phyloP scores from a whole-genome alignment of 2,888 invertebrate species.

The Torymus aiolomorphi region DNA sequence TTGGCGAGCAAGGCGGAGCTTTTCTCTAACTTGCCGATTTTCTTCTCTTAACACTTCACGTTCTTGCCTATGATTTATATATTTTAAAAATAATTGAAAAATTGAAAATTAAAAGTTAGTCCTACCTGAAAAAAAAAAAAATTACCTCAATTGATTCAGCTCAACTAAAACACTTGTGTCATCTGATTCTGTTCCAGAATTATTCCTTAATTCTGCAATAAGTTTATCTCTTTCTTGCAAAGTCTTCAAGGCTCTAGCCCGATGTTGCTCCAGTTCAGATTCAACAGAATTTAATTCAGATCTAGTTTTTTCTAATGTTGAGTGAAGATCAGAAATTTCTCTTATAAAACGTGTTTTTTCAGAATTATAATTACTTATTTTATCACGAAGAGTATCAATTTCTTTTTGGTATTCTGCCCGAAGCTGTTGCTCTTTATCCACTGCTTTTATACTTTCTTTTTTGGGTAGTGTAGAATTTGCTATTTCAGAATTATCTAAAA shows the following conservation, averaged over 20 bases:
- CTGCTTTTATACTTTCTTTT: conserved; percentile 54
- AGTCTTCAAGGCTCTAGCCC: conserved; percentile 86
- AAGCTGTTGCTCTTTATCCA: conserved; percentile 70
- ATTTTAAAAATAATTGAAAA: conserved; percentile 46
- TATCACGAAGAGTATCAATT: conserved; percentile 73
- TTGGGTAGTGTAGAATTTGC: background rate
- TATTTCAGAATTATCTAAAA: conserved; percentile 22
- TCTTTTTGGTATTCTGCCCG: conserved; percentile 74
- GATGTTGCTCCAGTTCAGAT: conserved; percentile 84
- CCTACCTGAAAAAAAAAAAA: background rate
- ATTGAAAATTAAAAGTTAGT: conserved; percentile 59
- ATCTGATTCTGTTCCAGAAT: conserved; percentile 63
- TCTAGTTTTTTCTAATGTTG: conserved; percentile 69
- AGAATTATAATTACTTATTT: conserved; percentile 75
- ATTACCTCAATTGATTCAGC: conserved; percentile 79
- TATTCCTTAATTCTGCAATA: conserved; percentile 79
- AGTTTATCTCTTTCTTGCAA: conserved; percentile 86
- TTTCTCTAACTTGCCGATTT: conserved; percentile 76
- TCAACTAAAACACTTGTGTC: conserved; percentile 79
- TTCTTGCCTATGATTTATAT: conserved; percentile 74
- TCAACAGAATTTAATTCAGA: conserved; percentile 71
- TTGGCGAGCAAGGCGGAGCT: conserved; percentile 73
- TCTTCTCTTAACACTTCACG: conserved; percentile 79
- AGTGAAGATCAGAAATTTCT: conserved; percentile 73
- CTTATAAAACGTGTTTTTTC: conserved; percentile 76